These are phyloP conservation scores for Seriola dumerili DNA, from an alignment of 2,113 vertebrate species.

Conservation along the genomic window DNA sequence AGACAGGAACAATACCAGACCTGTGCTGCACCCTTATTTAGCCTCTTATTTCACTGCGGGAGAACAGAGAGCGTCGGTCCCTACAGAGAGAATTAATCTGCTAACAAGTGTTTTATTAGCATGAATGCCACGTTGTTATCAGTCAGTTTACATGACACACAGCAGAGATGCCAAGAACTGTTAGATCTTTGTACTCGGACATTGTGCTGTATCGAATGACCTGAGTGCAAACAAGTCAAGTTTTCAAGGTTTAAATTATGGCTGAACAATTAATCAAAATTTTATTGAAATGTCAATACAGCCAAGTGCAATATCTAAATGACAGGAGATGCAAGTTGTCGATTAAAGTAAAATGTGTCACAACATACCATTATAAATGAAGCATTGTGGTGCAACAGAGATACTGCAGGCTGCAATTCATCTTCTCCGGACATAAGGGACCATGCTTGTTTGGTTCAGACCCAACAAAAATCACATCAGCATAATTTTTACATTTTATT, in stretches of 20 bases:
- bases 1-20: conserved; percentile 65
- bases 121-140: background rate
- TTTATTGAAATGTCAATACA: too few relatives aligned
- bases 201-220: background rate
- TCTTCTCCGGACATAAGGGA: too few relatives aligned
- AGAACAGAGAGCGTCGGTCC: conserved; percentile 3
- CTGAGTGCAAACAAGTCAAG: background rate
- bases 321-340: too few relatives aligned
- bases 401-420: too few relatives aligned
- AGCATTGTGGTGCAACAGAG: too few relatives aligned
- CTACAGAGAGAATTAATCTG: background rate
- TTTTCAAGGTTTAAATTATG: background rate
- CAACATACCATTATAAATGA: too few relatives aligned
- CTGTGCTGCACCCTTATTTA: conserved; percentile 53
- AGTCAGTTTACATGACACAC: background rate
- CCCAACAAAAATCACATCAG: too few relatives aligned
- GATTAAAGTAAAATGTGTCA: too few relatives aligned
- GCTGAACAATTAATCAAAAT: too few relatives aligned
- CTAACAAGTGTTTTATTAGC: conserved; percentile 12
- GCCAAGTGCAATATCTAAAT: too few relatives aligned
- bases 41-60: conserved; percentile 8
- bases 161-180: background rate
- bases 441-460: too few relatives aligned
- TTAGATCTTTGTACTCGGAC: background rate
- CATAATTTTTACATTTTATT: too few relatives aligned